Conservation (phyloP, 2,113 vertebrate genomes). For the Pithys albifrons region DNA sequence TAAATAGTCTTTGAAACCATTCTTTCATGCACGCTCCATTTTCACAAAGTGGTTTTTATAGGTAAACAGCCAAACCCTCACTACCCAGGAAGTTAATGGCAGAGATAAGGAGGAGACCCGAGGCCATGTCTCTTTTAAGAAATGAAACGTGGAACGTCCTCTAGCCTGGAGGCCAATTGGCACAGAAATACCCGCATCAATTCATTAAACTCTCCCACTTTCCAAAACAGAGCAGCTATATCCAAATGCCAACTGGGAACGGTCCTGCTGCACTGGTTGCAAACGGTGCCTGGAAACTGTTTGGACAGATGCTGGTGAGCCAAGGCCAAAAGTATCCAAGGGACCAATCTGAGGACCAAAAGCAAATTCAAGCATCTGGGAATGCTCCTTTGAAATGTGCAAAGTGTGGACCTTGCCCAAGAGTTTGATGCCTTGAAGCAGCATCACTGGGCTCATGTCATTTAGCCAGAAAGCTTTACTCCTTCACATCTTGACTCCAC, state of each 20-base stretch:
- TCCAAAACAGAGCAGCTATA: slow-evolving; percentile 45
- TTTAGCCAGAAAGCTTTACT: background rate
- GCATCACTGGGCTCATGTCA: background rate
- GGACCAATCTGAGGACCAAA: background rate
- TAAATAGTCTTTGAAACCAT: slow-evolving; percentile 49
- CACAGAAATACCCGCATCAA: slow-evolving; percentile 36
- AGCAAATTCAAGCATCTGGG: background rate
- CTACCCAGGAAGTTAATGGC: slow-evolving; percentile 36
- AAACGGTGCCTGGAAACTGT: background rate
- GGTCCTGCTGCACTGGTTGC: background rate
- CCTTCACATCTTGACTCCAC: background rate
- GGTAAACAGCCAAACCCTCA: slow-evolving; percentile 33
- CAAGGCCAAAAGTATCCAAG: background rate
- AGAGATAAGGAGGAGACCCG: slow-evolving; percentile 42
- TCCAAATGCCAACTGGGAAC: slow-evolving; percentile 47
- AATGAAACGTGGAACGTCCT: slow-evolving; percentile 17
- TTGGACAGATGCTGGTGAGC: background rate
- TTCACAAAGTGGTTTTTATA: slow-evolving; percentile 28
- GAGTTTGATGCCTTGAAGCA: background rate
- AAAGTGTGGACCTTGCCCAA: background rate
- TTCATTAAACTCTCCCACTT: slow-evolving; percentile 36
- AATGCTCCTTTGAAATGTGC: background rate
- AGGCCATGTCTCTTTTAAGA: slow-evolving; percentile 51
- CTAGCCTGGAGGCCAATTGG: slow-evolving; percentile 31
- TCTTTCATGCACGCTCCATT: background rate